Conservation (phyloP, 2,113 vertebrate species). For the Polyodon spathula region DNA sequence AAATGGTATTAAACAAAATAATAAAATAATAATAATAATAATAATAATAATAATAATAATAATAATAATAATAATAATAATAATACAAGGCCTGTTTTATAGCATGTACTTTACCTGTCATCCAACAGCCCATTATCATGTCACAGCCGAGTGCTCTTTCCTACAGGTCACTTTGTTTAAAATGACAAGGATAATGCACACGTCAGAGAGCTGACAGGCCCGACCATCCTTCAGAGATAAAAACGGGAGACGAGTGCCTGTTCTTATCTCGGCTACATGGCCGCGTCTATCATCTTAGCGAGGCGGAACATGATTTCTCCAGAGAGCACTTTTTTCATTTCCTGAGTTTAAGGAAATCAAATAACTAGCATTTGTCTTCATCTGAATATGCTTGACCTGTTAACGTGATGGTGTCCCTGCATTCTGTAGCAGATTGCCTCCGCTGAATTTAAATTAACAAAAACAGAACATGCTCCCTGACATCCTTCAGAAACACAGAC, state of each 20-base stretch:
- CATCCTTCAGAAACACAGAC: too few relatives aligned
- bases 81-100: conserved; percentile 51
- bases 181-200: conserved; percentile 76
- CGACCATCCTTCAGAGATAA: conserved; percentile 70
- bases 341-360: conserved; percentile 93
- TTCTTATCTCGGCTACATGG: conserved; percentile 81
- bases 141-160: conserved; percentile 65
- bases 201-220: conserved; percentile 73
- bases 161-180: conserved; percentile 85
- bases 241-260: conserved; percentile 58
- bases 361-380: conserved; percentile 93
- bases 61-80: conserved; percentile 27
- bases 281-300: conserved; percentile 72
- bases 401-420: conserved; percentile 71
- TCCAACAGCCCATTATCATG: conserved; percentile 77
- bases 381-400: conserved; percentile 93
- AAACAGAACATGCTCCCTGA: too few relatives aligned
- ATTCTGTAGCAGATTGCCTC: conserved; percentile 66
- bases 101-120: conserved; percentile 71
- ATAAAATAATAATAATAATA: conserved; percentile 25
- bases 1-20: conserved; percentile 24
- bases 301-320: conserved; percentile 88
- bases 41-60: conserved; percentile 12
- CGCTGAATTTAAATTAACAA: conserved; percentile 77
- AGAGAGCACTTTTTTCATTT: conserved; percentile 91